Base-by-base conservation (phyloP, 2,797 vertebrate genomes). In the Apogon hyalosoma region DNA sequence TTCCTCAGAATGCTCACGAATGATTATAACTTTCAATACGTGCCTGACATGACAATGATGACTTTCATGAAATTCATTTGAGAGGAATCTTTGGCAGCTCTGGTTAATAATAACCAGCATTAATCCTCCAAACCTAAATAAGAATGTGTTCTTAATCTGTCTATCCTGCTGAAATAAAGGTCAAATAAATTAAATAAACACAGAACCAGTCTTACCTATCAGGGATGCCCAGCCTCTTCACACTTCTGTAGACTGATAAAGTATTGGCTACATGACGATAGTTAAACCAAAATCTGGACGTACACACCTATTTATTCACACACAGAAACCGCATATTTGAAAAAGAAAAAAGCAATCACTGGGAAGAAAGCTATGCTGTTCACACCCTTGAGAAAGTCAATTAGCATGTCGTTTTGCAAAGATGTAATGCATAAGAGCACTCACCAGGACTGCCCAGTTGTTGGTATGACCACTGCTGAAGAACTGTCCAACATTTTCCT, bases 261-360 rank as follows among this genome's bases (percentile, higher is more conserved):
- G 96, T 98, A 75, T 99, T 99, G 75, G 98, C 97, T 80, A 99
- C 97, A 80, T 99, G 97, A 11, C 97, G 95, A 73, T 99, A 99
- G 92, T 99, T 99, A 87, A 99, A 99, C 98, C 98, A 99, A 92
- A 99, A 99, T 61, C 98, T 94, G 54, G 98, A 99, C 0, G 98
- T 99, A 40, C 98, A 99, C 59, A 99, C 97, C 98, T 99, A 73
- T 21, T 31, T 11, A 42, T 66, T 15, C 41, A 38, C 55, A 56
- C n/a, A 51, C 13, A 33, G 3, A 13, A n/a, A 16, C 8, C 0
- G 6, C 5, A 52, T 16, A 41, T 10, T n/a, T 1, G 36, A 1
- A 12, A 46, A 19, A 12, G 42, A 19, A 0, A 40, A 31, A 7
- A 2, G 0, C 1, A 42, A 2, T 33, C 12, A 12, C 12, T 24